Percentiles rank a stretch among this genome's conserved stretches.
These are phyloP conservation scores for Emydura subglobosa DNA, from an alignment of 2,113 vertebrate genomes.

Conservation along the genomic window DNA sequence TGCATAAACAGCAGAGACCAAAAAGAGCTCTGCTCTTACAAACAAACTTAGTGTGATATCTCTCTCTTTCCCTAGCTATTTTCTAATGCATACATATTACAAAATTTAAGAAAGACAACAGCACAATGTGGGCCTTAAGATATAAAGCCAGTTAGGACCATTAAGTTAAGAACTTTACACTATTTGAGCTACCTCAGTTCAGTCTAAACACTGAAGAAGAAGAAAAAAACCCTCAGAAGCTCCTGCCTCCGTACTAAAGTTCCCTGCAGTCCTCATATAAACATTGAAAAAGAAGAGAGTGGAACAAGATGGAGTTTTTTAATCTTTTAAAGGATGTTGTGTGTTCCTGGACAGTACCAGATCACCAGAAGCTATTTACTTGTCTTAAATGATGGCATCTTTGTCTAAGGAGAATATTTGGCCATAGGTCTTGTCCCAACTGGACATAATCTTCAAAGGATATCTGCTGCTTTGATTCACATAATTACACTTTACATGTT, in stretches of 20 bases:
- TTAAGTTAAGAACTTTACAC: background rate
- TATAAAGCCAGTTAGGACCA: background rate
- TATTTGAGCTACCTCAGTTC: background rate
- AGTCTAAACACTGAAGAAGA: background rate
- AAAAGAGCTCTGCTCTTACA: background rate
- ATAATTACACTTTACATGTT: background rate
- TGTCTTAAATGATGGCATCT: background rate
- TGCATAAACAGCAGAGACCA: background rate
- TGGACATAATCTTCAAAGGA: background rate
- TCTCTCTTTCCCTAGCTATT: background rate
- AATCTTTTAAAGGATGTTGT: too few species aligned
- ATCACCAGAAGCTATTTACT: background rate
- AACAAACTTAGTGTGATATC: background rate
- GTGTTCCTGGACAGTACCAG: too few species aligned
- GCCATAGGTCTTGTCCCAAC: background rate
- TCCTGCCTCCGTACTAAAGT: too few species aligned
- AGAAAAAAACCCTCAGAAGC: background rate
- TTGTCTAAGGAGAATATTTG: background rate
- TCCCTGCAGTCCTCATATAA: too few species aligned
- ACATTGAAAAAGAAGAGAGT: too few species aligned
- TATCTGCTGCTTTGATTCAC: background rate
- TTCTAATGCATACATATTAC: background rate
- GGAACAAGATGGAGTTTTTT: too few species aligned
- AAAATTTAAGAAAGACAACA: background rate
- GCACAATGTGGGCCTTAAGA: background rate